Evolutionary conservation across 1,140 invertebrate species (phyloP).

Genomic region (Trichonephila clavata): DNA sequence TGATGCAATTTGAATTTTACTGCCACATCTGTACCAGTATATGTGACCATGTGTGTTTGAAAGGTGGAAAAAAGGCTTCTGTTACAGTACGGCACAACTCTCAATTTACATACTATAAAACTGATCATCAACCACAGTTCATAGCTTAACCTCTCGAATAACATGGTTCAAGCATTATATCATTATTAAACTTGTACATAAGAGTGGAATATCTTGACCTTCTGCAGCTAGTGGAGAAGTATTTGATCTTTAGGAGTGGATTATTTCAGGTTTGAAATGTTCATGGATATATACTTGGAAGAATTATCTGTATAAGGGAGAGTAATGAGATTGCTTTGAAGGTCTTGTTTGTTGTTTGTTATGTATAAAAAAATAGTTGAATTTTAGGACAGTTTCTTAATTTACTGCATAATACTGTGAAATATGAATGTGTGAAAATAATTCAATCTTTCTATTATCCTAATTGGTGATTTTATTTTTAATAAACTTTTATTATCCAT

Average conservation of each 20-base stretch:
- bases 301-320: neutral
- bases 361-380: conserved; percentile 37
- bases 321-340: conserved; percentile 2
- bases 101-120: conserved; percentile 41
- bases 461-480: neutral
- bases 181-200: conserved; percentile 52
- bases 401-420: conserved; percentile 8
- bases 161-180: conserved; percentile 38
- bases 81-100: conserved; percentile 61
- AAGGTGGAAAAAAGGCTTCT: neutral
- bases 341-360: conserved; percentile 52
- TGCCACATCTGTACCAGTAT: conserved; percentile 62
- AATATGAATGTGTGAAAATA: neutral
- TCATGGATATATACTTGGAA: neutral
- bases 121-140: conserved; percentile 56
- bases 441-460: conserved; percentile 6
- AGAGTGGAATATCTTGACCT: conserved; percentile 35
- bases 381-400: conserved; percentile 49
- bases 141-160: conserved; percentile 39
- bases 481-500: conserved; percentile 10
- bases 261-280: conserved; percentile 12
- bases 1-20: conserved; percentile 65
- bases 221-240: conserved; percentile 51
- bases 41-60: conserved; percentile 42
- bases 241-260: conserved; percentile 2